These are phyloP conservation scores for Ceratitis capitata DNA, from an alignment of 1,140 invertebrate genomes.

Conservation along the genomic window DNA sequence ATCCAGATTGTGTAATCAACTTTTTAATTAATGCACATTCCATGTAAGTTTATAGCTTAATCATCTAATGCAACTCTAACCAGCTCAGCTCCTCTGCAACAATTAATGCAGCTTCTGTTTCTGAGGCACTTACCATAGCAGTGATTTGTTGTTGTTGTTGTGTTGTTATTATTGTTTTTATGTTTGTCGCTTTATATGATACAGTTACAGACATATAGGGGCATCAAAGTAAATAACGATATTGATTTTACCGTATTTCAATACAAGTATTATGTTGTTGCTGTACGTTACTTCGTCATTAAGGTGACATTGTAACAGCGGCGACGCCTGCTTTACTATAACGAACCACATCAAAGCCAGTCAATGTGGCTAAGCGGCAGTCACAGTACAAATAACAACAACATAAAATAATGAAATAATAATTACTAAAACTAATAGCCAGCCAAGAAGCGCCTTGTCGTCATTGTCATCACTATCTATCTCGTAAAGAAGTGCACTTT, in stretches of 20 bases:
- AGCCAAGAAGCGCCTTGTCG: neutral
- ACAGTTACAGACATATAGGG: neutral
- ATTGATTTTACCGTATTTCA: neutral
- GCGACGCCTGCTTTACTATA: neutral
- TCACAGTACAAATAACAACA: too few relatives aligned
- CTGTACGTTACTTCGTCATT: neutral
- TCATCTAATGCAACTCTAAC: slow-evolving; percentile 9
- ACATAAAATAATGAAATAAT: neutral
- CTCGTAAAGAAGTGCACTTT: slow-evolving; percentile 25
- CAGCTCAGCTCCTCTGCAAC: neutral
- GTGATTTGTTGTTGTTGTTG: neutral
- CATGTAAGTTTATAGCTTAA: neutral
- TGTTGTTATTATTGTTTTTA: neutral
- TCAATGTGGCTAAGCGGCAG: neutral
- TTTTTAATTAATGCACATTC: slow-evolving; percentile 33
- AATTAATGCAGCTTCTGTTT: neutral
- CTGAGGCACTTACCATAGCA: neutral
- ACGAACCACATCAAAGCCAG: neutral
- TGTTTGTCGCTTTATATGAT: neutral
- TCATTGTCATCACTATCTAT: neutral
- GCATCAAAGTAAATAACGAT: neutral
- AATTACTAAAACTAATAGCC: neutral
- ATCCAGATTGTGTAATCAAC: slow-evolving; percentile 4
- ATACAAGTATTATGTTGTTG: neutral
- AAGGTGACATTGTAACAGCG: neutral